Percentiles rank a stretch among this genome's conserved stretches.
Conservation (phyloP, 2,797 vertebrate species). For the Thaleichthys pacificus region DNA sequence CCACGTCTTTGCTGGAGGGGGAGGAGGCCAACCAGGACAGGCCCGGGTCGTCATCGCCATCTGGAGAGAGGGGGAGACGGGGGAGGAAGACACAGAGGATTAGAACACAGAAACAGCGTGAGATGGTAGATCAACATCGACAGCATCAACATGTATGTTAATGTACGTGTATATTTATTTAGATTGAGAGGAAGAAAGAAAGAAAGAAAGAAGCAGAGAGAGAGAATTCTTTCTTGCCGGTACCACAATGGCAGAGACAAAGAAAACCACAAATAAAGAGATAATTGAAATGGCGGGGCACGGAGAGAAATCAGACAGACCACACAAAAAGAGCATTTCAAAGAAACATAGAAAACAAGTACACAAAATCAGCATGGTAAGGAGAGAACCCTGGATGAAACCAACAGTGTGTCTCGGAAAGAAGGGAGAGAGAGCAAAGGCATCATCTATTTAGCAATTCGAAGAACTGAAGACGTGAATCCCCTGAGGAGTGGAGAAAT, state of each 20-base stretch:
- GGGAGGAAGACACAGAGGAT: neutral
- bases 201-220: neutral
- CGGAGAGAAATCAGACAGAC: too few species aligned
- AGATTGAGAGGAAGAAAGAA: too few species aligned
- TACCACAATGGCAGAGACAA: too few species aligned
- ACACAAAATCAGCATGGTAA: neutral
- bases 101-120: neutral
- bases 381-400: neutral
- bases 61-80: conserved; percentile 74
- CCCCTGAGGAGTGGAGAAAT: conserved; percentile 88
- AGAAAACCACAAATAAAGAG: too few species aligned
- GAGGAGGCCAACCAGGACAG: conserved; percentile 99
- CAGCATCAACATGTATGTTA: too few species aligned
- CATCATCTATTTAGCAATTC: too few species aligned
- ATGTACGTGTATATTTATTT: too few species aligned
- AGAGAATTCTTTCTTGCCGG: too few species aligned
- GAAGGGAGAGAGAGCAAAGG: too few species aligned
- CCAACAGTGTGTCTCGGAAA: too few species aligned
- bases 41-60: conserved; percentile 97
- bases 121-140: too few species aligned
- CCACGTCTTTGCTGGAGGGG: conserved; percentile 99
- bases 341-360: neutral
- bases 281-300: too few species aligned
- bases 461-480: conserved; percentile 62
- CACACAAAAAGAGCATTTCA: neutral